These are phyloP conservation scores for Eueremaeus valkanovi DNA, from an alignment of 2,888 invertebrate genomes.

Conservation along the genomic window DNA sequence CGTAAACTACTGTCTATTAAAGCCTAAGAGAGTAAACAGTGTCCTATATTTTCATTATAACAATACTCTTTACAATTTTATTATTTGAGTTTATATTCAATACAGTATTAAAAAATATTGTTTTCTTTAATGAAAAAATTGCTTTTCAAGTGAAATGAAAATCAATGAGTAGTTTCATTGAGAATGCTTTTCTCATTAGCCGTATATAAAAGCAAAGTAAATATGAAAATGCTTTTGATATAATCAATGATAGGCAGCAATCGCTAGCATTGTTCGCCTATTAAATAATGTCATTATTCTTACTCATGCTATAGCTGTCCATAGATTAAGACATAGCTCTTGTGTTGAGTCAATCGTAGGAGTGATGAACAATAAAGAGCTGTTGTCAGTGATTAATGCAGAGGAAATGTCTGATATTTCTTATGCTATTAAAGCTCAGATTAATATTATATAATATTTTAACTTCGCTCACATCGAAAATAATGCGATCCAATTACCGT, in stretches of 20 bases:
- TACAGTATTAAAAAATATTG: no score
- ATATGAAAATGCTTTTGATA: neutral
- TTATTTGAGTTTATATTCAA: no score
- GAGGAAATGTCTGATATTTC: neutral
- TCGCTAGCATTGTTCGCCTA: neutral
- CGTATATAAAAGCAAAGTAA: slow-evolving; percentile 4
- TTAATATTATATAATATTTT: no score
- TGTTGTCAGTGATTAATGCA: slow-evolving; percentile 7
- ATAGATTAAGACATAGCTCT: neutral
- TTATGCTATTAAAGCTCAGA: neutral
- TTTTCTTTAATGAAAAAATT: neutral
- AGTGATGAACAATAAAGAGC: neutral
- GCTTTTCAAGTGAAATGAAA: neutral
- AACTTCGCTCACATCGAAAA: no score
- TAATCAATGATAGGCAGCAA: neutral
- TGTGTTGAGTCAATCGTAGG: neutral
- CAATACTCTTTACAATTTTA: no score
- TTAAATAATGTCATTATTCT: neutral
- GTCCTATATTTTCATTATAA: no score
- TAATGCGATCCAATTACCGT: no score
- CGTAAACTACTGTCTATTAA: no score
- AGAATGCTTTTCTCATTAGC: neutral
- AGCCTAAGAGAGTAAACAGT: no score
- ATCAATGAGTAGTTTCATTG: neutral
- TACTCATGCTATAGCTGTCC: neutral